These are phyloP conservation scores for Limnothrissa miodon DNA, from an alignment of 2,113 vertebrate species.

Conservation along the genomic window DNA sequence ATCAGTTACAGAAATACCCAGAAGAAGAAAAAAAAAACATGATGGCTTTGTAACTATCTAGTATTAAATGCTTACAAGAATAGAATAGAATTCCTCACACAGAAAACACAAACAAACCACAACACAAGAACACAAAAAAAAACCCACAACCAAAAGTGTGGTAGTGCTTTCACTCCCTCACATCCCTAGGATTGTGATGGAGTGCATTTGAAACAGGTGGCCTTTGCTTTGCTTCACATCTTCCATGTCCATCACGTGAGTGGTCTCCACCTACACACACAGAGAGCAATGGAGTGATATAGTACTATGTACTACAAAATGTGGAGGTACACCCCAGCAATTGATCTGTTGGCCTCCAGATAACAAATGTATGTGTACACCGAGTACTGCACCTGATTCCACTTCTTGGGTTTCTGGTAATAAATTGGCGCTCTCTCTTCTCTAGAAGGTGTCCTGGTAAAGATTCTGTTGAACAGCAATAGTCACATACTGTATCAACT, in stretches of 20 bases:
- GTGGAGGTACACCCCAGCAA: background rate
- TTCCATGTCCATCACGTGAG: conserved; percentile 64
- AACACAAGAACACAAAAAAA: conserved; percentile 45
- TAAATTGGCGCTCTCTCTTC: conserved; percentile 63
- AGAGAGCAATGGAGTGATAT: too few species aligned
- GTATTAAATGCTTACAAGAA: background rate
- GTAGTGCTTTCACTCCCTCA: conserved; percentile 49
- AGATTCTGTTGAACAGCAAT: conserved; percentile 71
- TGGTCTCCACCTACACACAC: conserved; percentile 73
- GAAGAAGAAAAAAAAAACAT: background rate
- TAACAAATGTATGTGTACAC: background rate
- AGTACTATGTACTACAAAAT: background rate
- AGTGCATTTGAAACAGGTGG: conserved; percentile 81
- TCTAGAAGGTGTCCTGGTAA: conserved; percentile 76
- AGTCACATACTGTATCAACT: background rate
- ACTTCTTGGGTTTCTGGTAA: conserved; percentile 70
- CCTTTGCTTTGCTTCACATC: conserved; percentile 40
- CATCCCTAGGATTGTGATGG: conserved; percentile 72
- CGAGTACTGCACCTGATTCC: conserved; percentile 79
- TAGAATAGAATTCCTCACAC: background rate
- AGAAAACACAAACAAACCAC: background rate
- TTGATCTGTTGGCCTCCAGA: background rate
- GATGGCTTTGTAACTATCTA: background rate
- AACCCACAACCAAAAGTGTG: conserved; percentile 4
- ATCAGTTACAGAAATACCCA: background rate